phyloP scores from a whole-genome alignment of 2,113 vertebrate genomes.

The Tricholaema leucomelas region DNA sequence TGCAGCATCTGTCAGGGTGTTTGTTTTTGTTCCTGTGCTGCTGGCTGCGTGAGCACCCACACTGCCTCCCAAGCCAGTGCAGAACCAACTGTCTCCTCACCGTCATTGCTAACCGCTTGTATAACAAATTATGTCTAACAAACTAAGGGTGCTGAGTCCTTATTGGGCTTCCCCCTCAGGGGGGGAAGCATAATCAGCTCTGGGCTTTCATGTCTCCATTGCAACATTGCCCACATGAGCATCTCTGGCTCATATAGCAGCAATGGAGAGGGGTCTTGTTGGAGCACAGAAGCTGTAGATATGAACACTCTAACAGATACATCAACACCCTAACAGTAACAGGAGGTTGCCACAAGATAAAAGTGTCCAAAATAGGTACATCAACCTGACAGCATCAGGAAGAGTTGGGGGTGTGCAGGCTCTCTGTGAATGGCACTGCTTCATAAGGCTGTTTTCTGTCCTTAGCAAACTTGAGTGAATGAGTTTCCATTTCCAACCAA shows the following conservation, averaged over 20 bases:
- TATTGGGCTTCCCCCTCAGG: neutral
- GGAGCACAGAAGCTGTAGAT: neutral
- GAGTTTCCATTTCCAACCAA: neutral
- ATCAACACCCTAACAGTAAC: neutral
- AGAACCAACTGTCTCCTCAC: neutral
- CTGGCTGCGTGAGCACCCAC: neutral
- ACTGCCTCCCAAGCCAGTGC: accelerated
- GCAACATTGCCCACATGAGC: neutral
- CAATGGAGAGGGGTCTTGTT: neutral
- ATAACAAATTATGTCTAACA: neutral
- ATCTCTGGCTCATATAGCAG: accelerated
- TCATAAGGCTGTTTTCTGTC: neutral
- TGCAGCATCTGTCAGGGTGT: neutral
- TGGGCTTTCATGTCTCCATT: neutral
- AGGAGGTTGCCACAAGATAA: neutral
- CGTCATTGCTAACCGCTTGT: neutral
- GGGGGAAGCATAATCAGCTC: neutral
- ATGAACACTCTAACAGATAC: too few species aligned
- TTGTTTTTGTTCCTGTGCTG: neutral
- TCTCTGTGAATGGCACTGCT: neutral
- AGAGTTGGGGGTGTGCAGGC: accelerated
- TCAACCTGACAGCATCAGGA: neutral
- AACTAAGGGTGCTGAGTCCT: neutral
- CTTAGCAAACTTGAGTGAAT: neutral
- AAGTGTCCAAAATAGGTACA: neutral